These are phyloP conservation scores for Recurvirostra avosetta DNA, from an alignment of 2,113 vertebrate species.

Conservation along the genomic window DNA sequence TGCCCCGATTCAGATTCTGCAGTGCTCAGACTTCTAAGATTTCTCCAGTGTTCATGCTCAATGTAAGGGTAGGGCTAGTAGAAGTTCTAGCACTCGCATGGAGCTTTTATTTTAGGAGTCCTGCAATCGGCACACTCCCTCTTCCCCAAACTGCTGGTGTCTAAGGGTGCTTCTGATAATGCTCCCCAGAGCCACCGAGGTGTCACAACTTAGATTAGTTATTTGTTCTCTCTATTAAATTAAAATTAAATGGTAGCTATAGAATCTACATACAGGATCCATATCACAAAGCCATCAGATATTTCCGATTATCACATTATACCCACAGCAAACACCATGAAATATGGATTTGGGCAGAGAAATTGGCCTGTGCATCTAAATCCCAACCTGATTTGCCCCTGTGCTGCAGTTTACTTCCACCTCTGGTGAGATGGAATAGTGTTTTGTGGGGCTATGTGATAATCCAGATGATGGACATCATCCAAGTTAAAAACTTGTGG, in stretches of 20 bases:
- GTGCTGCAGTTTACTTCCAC: neutral
- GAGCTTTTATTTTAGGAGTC: neutral
- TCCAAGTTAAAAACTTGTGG: neutral
- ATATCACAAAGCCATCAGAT: neutral
- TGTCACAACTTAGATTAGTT: neutral
- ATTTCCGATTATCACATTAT: neutral
- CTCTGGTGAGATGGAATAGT: neutral
- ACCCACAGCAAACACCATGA: neutral
- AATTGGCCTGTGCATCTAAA: neutral
- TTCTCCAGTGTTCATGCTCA: neutral
- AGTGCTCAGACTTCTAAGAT: neutral
- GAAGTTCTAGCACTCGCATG: fast-evolving
- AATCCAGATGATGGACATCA: neutral
- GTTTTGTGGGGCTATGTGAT: neutral
- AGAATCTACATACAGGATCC: fast-evolving
- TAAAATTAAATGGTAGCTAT: neutral
- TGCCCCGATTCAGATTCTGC: neutral
- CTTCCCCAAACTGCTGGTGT: neutral
- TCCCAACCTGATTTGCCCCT: neutral
- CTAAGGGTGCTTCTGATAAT: neutral
- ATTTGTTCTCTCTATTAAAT: neutral
- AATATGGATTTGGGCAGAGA: neutral
- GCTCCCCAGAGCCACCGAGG: neutral
- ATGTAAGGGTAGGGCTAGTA: neutral
- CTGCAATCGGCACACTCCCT: fast-evolving